Conservation (phyloP, 2,113 vertebrate genomes). For the Leuciscus idus region DNA sequence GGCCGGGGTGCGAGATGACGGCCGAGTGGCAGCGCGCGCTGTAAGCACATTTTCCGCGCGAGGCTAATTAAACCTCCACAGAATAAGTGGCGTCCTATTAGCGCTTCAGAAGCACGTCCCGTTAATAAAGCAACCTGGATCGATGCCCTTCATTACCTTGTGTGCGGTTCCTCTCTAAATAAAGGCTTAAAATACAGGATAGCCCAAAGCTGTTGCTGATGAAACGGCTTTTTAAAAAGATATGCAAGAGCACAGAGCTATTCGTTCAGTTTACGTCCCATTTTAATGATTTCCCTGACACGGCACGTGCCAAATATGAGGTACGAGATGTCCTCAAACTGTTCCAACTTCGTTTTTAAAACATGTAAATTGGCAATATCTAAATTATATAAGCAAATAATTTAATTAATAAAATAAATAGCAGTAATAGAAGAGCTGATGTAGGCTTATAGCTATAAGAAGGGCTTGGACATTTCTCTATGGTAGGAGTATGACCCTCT, state of each 20-base stretch:
- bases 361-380: too few species aligned
- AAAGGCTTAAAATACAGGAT: conserved; percentile 55
- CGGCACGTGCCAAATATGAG: neutral
- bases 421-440: neutral
- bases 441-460: neutral
- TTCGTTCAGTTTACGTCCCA: neutral
- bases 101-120: conserved; percentile 68
- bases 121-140: conserved; percentile 76
- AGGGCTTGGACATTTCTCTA: neutral
- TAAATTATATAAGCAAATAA: too few species aligned
- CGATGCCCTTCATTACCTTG: conserved; percentile 77
- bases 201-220: conserved; percentile 12
- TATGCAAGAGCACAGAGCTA: neutral
- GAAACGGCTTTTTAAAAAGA: neutral
- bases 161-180: conserved; percentile 58
- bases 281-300: neutral
- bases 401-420: neutral
- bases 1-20: conserved; percentile 61
- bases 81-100: conserved; percentile 78
- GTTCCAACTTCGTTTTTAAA: too few species aligned
- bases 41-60: conserved; percentile 79
- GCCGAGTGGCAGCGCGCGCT: conserved; percentile 71
- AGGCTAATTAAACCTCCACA: conserved; percentile 79
- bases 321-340: neutral
- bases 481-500: conserved; percentile 9